These are phyloP conservation scores for Zosterops japonicus DNA, from an alignment of 2,113 vertebrate genomes.

Conservation along the genomic window DNA sequence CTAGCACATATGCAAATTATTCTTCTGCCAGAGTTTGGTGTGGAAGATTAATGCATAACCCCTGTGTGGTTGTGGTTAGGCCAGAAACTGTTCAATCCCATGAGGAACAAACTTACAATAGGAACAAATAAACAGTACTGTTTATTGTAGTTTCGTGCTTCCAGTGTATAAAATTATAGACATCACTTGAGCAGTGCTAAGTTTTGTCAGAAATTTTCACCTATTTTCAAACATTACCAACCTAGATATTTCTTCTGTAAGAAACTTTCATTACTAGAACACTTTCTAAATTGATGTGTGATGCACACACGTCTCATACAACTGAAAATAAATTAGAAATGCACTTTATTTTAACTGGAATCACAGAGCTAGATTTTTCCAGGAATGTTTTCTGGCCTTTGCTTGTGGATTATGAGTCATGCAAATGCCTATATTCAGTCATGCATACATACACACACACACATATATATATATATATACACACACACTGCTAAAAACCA, in stretches of 20 bases:
- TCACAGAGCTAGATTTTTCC: not conserved
- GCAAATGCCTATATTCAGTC: not conserved
- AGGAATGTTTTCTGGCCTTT: not conserved
- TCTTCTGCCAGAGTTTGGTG: not conserved
- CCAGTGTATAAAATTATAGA: not conserved
- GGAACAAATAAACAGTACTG: not conserved
- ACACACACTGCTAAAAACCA: fast-evolving
- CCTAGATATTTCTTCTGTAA: not conserved
- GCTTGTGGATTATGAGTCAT: fast-evolving
- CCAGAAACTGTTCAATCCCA: not conserved
- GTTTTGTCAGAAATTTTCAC: not conserved
- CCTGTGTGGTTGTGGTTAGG: not conserved
- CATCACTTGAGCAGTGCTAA: not conserved
- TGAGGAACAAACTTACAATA: not conserved
- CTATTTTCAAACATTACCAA: not conserved
- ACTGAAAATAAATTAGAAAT: not conserved
- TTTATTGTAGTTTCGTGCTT: not conserved
- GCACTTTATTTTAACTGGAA: not conserved
- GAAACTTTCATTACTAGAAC: not conserved
- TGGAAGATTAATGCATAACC: not conserved
- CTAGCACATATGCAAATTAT: not conserved
- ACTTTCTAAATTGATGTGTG: not conserved
- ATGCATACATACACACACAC: fast-evolving
- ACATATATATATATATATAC: fast-evolving
- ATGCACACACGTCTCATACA: not conserved